Conservation (phyloP, 2,797 vertebrate genomes). For the Harpagifer antarcticus region DNA sequence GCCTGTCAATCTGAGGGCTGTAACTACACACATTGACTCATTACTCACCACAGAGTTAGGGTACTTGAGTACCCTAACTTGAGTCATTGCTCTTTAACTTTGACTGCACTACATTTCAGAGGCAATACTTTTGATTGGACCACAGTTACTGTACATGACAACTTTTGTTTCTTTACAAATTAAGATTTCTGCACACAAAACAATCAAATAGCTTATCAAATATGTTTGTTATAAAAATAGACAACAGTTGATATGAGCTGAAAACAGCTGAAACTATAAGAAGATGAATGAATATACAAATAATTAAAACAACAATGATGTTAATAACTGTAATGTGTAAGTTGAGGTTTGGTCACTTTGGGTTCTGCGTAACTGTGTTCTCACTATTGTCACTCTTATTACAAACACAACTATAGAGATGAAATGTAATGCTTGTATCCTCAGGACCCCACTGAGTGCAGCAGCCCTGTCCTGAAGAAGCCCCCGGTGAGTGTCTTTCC, state of each 20-base stretch:
- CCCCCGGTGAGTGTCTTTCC: constrained; percentile 71
- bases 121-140: not conserved
- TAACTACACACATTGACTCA: too few species aligned
- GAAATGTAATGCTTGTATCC: not conserved
- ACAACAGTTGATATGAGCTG: too few species aligned
- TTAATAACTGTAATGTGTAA: too few species aligned
- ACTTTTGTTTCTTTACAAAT: not conserved
- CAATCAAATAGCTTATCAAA: not conserved
- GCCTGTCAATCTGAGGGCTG: too few species aligned
- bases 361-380: too few species aligned
- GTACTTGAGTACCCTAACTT: not conserved
- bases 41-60: not conserved
- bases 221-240: not conserved
- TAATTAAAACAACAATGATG: too few species aligned
- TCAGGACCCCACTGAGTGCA: constrained; percentile 72
- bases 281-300: too few species aligned
- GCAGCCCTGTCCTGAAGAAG: constrained; percentile 76
- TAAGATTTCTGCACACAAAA: not conserved
- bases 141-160: too few species aligned
- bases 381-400: not conserved
- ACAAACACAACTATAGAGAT: not conserved
- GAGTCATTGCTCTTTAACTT: not conserved
- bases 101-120: not conserved
- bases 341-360: too few species aligned
- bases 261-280: not conserved